Conservation (phyloP, 2,797 vertebrate species). For the Chromobotia macracanthus region DNA sequence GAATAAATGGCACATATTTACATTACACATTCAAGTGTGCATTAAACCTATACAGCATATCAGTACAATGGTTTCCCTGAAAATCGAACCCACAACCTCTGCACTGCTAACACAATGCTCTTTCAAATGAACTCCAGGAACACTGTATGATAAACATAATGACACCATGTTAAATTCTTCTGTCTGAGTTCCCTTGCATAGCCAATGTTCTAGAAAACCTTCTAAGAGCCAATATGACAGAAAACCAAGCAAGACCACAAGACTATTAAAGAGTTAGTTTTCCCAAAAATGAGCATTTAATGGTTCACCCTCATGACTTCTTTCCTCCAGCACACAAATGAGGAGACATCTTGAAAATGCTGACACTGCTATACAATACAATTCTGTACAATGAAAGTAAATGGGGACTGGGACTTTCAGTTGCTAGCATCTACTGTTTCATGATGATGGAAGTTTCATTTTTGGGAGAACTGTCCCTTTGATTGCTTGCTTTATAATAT, state of each 20-base stretch:
- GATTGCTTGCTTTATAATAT: not conserved
- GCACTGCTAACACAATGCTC: too few relatives aligned
- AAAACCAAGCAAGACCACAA: slow-evolving; percentile 2
- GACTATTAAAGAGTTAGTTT: not conserved
- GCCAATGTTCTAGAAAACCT: not conserved
- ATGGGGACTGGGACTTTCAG: not conserved
- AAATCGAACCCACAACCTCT: too few relatives aligned
- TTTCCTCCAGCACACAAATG: not conserved
- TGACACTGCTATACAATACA: not conserved
- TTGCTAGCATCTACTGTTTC: not conserved
- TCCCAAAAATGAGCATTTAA: not conserved
- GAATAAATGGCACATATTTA: not conserved
- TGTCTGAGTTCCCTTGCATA: not conserved
- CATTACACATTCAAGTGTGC: not conserved
- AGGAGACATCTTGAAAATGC: not conserved
- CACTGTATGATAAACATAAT: too few relatives aligned
- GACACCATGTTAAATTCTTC: not conserved
- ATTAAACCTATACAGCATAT: not conserved
- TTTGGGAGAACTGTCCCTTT: not conserved
- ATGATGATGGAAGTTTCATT: not conserved
- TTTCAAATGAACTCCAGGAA: too few relatives aligned
- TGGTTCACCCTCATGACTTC: not conserved
- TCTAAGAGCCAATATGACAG: not conserved
- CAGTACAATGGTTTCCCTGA: too few relatives aligned
- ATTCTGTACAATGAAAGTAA: not conserved